Evolutionary conservation across 2,113 vertebrate genomes (phyloP), one percentile per base, ranked within the genome.

Genomic region (Eulemur macaco): DNA sequence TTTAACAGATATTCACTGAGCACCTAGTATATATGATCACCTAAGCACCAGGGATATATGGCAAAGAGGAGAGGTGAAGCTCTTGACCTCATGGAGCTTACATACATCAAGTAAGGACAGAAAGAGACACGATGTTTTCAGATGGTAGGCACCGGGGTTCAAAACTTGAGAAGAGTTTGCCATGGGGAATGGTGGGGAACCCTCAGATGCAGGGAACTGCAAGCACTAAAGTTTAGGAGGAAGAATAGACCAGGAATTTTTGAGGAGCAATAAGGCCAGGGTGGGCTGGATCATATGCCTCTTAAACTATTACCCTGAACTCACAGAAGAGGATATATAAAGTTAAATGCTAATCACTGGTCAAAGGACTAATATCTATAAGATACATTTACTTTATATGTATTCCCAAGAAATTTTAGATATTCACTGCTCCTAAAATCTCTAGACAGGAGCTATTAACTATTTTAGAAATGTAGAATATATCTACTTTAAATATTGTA

Each of bases 391-490:
- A 77, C 20, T 76, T 68, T 27, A 52, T 17, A 52, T 52, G 14
- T 37, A 84, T 56, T 68, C 3, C 47, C 15, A 63, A 68, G 29
- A 88, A 89, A 82, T 47, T 95, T 89, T 27, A 69, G 37, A 2
- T 89, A 34, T 81, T 34, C 54, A 20, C 68, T 64, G 13, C n/a
- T 80, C 96, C 39, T 86, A 47, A 82, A 78, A 11, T 73, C 39
- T 71, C 39, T 50, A 84, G 11, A 52, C 3, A 87, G 39, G 31
- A 74, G 23, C 31, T 83, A 78, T 42, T 54, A 68, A 50, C 34
- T 63, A 58, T 69, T 95, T 87, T 69, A 52, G 74, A 86, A 78
- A 90, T 89, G 50, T 54, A 60, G 4, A 73, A 91, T 27, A 95
- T 11, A 68, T 37, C 17, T 47, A 29, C 9, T 83, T 96, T 63